A percentile compares a stretch with the other conserved stretches of the same genome.
phyloP scores from a whole-genome alignment of 2,888 invertebrate species.

The Tetramorium bicarinatum region DNA sequence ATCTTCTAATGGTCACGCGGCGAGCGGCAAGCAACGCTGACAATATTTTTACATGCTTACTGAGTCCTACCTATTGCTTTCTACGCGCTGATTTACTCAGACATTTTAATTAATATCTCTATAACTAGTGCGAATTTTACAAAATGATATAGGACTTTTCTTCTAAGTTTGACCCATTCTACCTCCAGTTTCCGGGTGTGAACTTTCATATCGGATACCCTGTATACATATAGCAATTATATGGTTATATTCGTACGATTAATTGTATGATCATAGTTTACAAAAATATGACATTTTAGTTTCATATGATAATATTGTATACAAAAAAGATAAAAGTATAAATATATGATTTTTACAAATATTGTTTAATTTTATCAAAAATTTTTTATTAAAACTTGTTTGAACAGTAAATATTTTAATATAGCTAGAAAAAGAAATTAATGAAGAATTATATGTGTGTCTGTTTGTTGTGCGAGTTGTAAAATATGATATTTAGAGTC shows the following conservation, averaged over 20 bases:
- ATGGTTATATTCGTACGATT: neutral
- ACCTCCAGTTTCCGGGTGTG: too few relatives aligned
- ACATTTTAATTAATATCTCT: too few relatives aligned
- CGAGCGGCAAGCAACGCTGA: too few relatives aligned
- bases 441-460: neutral
- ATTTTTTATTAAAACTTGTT: neutral
- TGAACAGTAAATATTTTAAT: neutral
- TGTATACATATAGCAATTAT: constrained; percentile 5
- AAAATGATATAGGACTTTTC: too few relatives aligned
- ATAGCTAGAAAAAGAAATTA: neutral
- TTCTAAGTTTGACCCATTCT: too few relatives aligned
- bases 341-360: neutral
- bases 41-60: too few relatives aligned
- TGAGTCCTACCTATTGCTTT: too few relatives aligned
- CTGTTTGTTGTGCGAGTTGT: neutral
- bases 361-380: constrained; percentile 15
- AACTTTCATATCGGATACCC: too few relatives aligned
- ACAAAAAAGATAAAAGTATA: constrained; percentile 28
- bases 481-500: neutral
- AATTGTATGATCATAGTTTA: neutral
- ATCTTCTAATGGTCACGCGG: too few relatives aligned
- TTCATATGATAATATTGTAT: constrained; percentile 14
- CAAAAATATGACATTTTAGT: constrained; percentile 39
- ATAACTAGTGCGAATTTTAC: too few relatives aligned
- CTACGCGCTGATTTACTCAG: too few relatives aligned